phyloP scores from a whole-genome alignment of 2,113 vertebrate genomes.

The Tonatia bakeri region DNA sequence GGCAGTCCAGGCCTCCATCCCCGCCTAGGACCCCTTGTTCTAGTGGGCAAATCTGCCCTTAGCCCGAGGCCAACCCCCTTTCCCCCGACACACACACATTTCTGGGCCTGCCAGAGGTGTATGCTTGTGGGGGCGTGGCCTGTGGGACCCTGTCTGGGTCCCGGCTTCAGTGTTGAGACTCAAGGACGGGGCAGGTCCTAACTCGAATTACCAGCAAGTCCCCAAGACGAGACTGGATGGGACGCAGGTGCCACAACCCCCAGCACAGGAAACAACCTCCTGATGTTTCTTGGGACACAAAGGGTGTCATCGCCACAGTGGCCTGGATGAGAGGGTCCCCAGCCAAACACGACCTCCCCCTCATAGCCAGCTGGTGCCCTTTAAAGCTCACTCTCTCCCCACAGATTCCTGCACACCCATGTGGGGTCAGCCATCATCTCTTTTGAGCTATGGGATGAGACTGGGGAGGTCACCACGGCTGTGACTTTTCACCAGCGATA shows the following conservation, averaged over 20 bases:
- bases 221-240: not conserved
- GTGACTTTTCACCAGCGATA: constrained; percentile 88
- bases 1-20: not conserved
- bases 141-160: not conserved
- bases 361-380: not conserved
- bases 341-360: not conserved
- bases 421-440: constrained; percentile 91
- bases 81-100: accelerated
- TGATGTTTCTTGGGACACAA: not conserved
- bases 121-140: too few species aligned
- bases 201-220: not conserved
- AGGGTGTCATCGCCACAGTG: not conserved
- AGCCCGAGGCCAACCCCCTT: not conserved
- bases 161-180: not conserved
- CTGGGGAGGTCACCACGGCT: constrained; percentile 81
- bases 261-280: not conserved
- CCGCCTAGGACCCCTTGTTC: not conserved
- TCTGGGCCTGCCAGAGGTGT: not conserved
- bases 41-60: not conserved
- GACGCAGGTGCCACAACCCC: not conserved
- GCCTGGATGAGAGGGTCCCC: not conserved
- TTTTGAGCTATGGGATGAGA: constrained; percentile 80
- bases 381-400: not conserved
- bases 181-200: not conserved
- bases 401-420: constrained; percentile 81